Percentiles rank a stretch among this genome's conserved stretches.
These are phyloP conservation scores for Sprattus sprattus DNA, from an alignment of 2,113 vertebrate species.

Conservation along the genomic window DNA sequence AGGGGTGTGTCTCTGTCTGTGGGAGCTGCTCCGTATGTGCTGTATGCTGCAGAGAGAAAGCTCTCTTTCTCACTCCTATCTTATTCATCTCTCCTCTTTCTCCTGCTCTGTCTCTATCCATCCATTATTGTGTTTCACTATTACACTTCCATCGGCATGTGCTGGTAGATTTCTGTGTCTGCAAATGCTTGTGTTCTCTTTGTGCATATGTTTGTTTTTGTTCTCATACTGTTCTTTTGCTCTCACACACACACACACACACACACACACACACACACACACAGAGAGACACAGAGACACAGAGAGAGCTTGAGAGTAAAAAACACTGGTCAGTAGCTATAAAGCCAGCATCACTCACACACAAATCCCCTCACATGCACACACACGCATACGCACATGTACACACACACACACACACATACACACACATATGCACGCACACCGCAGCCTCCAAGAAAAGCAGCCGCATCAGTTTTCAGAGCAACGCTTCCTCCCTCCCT, in stretches of 20 bases:
- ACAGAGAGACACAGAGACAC: conserved; percentile 35
- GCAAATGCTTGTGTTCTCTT: background rate
- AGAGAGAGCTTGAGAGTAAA: conserved; percentile 35
- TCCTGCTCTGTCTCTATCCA: background rate
- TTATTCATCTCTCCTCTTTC: background rate
- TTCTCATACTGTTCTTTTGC: background rate
- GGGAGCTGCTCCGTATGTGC: conserved; percentile 31
- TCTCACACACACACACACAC: conserved; percentile 29
- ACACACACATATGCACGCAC: conserved; percentile 44
- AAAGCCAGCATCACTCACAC: conserved; percentile 67
- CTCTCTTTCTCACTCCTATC: background rate
- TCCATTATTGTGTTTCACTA: background rate
- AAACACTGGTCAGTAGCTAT: conserved; percentile 58
- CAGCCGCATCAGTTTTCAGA: conserved; percentile 75
- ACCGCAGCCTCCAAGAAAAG: conserved; percentile 76
- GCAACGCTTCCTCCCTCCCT: conserved; percentile 47
- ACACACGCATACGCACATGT: conserved; percentile 31
- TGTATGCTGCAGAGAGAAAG: conserved; percentile 16
- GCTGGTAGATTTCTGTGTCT: background rate
- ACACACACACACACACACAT: conserved; percentile 47
- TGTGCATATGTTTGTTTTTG: background rate
- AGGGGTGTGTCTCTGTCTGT: conserved; percentile 21
- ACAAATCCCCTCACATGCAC: background rate
- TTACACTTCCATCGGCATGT: background rate
- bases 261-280: conserved; percentile 14